Evolutionary conservation across 2,797 vertebrate species (phyloP).

Genomic region (Catostomus latipinnis): DNA sequence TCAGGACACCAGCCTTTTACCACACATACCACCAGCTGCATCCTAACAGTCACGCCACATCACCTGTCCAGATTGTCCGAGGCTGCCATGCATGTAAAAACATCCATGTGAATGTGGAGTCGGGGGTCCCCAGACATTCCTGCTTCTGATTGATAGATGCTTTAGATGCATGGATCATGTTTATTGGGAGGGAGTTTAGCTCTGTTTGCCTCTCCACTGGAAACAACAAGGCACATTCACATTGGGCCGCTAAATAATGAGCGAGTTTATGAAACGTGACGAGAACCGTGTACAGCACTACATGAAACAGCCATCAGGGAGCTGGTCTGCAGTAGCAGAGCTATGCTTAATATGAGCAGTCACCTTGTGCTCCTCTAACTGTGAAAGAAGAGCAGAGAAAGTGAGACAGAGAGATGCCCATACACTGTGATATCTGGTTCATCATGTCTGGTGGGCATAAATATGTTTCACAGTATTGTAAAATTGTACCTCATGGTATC

Average conservation of each 20-base stretch:
- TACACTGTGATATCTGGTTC: too few species aligned
- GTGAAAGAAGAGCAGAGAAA: slow-evolving; percentile 37
- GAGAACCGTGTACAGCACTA: slow-evolving; percentile 71
- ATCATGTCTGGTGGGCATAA: too few species aligned
- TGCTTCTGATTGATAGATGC: slow-evolving; percentile 32
- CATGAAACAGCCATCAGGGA: slow-evolving; percentile 78
- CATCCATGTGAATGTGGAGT: neutral
- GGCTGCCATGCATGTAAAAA: slow-evolving; percentile 20
- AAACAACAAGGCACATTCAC: slow-evolving; percentile 71
- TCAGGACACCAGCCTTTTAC: slow-evolving; percentile 45
- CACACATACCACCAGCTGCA: slow-evolving; percentile 11
- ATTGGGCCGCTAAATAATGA: slow-evolving; percentile 79
- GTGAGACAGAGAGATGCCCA: slow-evolving; percentile 1
- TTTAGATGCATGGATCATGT: slow-evolving; percentile 69
- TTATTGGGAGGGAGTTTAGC: slow-evolving; percentile 29
- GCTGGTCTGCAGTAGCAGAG: slow-evolving; percentile 69
- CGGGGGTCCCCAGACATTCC: slow-evolving; percentile 55
- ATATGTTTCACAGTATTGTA: too few species aligned
- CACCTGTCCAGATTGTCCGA: slow-evolving; percentile 45
- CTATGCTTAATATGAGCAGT: slow-evolving; percentile 79
- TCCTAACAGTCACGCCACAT: slow-evolving; percentile 46
- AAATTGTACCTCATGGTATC: too few species aligned
- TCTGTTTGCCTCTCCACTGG: slow-evolving; percentile 68
- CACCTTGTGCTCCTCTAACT: slow-evolving; percentile 72
- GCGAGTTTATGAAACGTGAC: slow-evolving; percentile 81